Base-by-base conservation (phyloP, 2,113 vertebrate genomes). In the Ascaphus truei region DNA sequence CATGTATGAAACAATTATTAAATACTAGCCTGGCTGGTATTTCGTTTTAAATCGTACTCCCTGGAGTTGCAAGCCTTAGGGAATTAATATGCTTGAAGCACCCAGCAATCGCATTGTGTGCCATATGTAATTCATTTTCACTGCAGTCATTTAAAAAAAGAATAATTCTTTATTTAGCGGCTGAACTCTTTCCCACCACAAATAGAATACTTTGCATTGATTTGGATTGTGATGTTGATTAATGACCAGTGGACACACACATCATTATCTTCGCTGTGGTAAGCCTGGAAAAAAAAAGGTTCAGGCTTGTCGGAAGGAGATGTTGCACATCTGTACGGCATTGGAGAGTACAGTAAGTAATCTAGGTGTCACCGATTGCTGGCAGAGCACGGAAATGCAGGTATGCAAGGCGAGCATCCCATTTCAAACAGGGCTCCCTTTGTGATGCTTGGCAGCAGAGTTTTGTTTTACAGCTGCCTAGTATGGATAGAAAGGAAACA, bases 171-270 rank as follows among this genome's bases (percentile, higher is more conserved):
- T 65, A n/a, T 65, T 25, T 64, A 63, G 22, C 34, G 43, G 47
- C 27, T 64, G 45, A 7, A 64, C 51, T 53, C 33, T 65, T n/a
- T 31, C 48, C 48, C 29, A n/a, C 62, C 50, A 37, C 48, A 55
- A 50, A 65, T 23, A 60, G 31, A 52, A 39, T 72, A 55, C 51
- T 56, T 62, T 55, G 20, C 48, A 31, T 45, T 71, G 41, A 26
- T 48, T 63, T 39, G 45, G 1, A 31, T 71, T 50, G 34, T 53
- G 20, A 72, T 61, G 39, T 29, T 34, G 39, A 33, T 64, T 45
- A 47, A 72, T 63, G 33, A 64, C n/a, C 26, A 34, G 48, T 61
- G 62, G 50, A 53, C 39, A 33, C 52, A 36, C 23, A 29, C 53
- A 33, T 65, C 31, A 53, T 65, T 65, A 20, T 8, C 4, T 3